Conservation (phyloP, 2,113 vertebrate genomes). For the Cacatua alba region DNA sequence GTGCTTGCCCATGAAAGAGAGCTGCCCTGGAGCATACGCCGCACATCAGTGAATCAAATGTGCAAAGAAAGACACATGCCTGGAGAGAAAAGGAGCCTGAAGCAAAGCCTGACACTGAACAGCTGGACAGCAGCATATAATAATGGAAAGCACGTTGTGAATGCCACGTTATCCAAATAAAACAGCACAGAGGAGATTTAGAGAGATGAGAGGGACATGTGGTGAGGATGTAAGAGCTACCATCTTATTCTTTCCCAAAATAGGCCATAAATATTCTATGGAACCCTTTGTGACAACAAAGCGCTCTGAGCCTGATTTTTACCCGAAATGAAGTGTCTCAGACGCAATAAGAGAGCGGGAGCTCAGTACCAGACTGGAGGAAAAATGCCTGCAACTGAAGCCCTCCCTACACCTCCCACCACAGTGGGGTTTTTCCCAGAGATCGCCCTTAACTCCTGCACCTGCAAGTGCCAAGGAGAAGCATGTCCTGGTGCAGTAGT, state of each 20-base stretch:
- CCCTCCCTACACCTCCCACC: neutral
- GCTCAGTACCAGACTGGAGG: neutral
- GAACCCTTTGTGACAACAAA: slow-evolving; percentile 9
- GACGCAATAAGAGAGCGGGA: neutral
- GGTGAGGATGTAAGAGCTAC: slow-evolving; percentile 20
- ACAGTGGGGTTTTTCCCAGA: neutral
- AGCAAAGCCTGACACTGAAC: slow-evolving; percentile 59
- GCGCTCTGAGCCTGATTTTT: slow-evolving; percentile 16
- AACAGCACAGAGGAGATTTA: slow-evolving; percentile 37
- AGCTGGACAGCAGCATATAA: slow-evolving; percentile 57
- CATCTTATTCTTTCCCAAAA: slow-evolving; percentile 27
- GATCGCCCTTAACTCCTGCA: neutral
- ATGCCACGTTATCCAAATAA: slow-evolving; percentile 34
- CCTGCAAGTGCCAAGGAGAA: rapidly evolving
- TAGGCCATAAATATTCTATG: slow-evolving; percentile 26
- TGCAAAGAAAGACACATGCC: slow-evolving; percentile 46
- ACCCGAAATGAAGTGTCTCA: neutral
- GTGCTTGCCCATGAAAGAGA: slow-evolving; percentile 48
- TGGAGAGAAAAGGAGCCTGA: slow-evolving; percentile 44
- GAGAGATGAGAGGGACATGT: slow-evolving; percentile 48
- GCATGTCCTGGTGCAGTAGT: rapidly evolving
- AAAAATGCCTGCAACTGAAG: neutral
- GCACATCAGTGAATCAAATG: slow-evolving; percentile 39
- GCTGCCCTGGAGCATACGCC: slow-evolving; percentile 19
- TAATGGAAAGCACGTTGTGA: slow-evolving; percentile 41